Evolutionary conservation across 37 sponge, comb jelly and placozoan genomes (phyloP).

Genomic region (Eunapius fragilis): DNA sequence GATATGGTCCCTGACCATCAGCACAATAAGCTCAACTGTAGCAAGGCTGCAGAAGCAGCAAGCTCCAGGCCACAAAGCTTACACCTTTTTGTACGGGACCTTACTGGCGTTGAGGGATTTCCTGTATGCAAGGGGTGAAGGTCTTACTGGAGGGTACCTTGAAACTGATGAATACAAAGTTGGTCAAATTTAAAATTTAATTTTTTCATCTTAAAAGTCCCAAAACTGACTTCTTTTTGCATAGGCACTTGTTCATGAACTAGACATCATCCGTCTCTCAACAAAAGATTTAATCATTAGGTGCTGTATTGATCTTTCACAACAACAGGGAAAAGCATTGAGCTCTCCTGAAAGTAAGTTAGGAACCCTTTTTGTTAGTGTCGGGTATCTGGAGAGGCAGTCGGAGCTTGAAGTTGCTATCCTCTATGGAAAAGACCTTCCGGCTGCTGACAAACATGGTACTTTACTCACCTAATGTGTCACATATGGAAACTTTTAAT

Average conservation of each 20-base stretch:
- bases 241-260: conserved; percentile 5
- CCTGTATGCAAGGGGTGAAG: conserved; percentile 54
- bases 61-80: background rate
- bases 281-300: conserved; percentile 20
- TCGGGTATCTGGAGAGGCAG: conserved; percentile 7
- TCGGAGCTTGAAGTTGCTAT: conserved; percentile 6
- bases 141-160: conserved; percentile 23
- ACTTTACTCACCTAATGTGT: too few species aligned
- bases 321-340: background rate
- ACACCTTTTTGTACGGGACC: conserved; percentile 1
- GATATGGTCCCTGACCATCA: conserved; percentile 30
- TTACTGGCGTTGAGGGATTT: conserved; percentile 23
- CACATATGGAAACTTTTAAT: background rate
- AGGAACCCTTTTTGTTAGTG: conserved; percentile 26
- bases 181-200: background rate
- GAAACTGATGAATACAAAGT: conserved; percentile 40
- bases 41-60: conserved; percentile 6
- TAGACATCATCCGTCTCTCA: conserved; percentile 6
- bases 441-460: conserved; percentile 49
- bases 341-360: background rate
- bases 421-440: conserved; percentile 15
- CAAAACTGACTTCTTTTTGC: background rate
- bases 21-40: background rate
- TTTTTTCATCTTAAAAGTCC: background rate
- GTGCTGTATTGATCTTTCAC: conserved; percentile 36